phyloP scores from a whole-genome alignment of 2,113 vertebrate species.

The Antechinus stuartii region DNA sequence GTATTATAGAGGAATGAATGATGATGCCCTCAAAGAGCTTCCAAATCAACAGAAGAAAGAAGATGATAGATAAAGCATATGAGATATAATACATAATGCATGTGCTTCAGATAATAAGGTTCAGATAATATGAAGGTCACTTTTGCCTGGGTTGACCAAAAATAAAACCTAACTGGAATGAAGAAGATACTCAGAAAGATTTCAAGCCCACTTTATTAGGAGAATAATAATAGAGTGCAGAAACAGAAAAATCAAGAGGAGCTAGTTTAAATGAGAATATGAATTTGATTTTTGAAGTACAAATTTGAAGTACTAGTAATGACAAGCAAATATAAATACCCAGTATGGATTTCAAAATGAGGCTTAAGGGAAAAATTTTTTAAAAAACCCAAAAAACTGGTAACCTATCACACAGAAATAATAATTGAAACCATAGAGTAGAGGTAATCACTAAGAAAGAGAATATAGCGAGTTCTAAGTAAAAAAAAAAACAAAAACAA shows the following conservation, averaged over 20 bases:
- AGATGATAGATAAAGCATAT: constrained; percentile 23
- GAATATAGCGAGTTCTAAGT: background rate
- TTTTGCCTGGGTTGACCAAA: background rate
- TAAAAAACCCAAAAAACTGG: background rate
- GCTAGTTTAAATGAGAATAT: background rate
- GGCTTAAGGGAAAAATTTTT: background rate
- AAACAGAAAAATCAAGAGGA: background rate
- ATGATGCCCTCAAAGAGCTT: background rate
- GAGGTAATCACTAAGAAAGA: background rate
- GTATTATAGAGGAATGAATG: background rate
- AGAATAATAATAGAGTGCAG: background rate
- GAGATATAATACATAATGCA: background rate
- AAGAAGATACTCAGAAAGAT: background rate
- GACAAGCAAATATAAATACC: background rate
- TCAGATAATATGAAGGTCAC: too few species aligned
- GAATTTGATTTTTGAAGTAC: background rate
- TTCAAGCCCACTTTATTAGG: background rate
- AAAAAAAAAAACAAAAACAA: background rate
- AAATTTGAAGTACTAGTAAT: background rate
- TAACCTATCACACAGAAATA: background rate
- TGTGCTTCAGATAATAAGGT: too few species aligned
- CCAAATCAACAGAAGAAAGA: background rate
- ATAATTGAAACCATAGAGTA: background rate
- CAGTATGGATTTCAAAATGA: background rate
- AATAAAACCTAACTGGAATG: background rate